These are phyloP conservation scores for Chorisops tibialis DNA, from an alignment of 2,888 invertebrate genomes.

Conservation along the genomic window DNA sequence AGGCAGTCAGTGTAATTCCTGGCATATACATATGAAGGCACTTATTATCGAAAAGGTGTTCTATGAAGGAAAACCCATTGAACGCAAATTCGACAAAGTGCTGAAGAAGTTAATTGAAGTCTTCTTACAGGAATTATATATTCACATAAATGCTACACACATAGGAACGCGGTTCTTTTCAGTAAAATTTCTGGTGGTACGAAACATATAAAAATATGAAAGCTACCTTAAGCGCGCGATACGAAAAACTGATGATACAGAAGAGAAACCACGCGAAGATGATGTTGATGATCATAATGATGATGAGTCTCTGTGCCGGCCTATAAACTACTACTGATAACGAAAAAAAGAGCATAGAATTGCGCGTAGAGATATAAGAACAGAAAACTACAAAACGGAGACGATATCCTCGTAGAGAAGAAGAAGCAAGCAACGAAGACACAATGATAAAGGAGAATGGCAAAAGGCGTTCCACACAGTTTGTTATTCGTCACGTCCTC, in stretches of 20 bases:
- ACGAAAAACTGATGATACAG: neutral
- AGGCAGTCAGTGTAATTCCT: too few relatives aligned
- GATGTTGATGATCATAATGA: conserved; percentile 27
- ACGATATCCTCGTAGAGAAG: neutral
- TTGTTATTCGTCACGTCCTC: conserved; percentile 32
- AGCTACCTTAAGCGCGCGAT: neutral
- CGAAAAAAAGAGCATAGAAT: neutral
- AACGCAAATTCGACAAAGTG: neutral
- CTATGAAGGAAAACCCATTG: too few relatives aligned
- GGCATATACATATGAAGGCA: too few relatives aligned
- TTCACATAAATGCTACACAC: neutral
- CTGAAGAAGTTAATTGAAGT: neutral
- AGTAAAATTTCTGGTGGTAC: neutral
- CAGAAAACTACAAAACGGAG: neutral
- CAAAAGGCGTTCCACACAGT: conserved; percentile 30
- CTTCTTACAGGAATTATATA: neutral
- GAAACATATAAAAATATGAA: neutral
- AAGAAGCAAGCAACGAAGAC: neutral
- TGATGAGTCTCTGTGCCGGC: conserved; percentile 23
- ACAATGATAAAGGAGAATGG: neutral
- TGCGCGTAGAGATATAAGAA: neutral
- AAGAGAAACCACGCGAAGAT: too few relatives aligned
- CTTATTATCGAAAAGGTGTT: too few relatives aligned
- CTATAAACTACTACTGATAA: too few relatives aligned
- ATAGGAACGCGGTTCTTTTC: neutral